Evolutionary conservation across 2,113 vertebrate species (phyloP).

Genomic region (Lasiurus borealis): DNA sequence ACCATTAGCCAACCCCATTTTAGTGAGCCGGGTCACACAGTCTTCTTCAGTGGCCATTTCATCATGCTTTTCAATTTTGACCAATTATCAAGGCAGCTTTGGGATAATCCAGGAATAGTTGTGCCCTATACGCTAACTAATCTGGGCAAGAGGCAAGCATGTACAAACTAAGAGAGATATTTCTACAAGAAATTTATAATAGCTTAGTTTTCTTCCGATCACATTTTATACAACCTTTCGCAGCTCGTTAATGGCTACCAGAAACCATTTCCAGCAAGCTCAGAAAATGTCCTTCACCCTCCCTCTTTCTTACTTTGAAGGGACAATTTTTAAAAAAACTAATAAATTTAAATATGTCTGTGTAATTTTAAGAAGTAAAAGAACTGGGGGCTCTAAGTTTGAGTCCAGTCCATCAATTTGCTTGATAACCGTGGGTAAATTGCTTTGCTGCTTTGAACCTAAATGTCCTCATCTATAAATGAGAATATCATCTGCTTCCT

Average conservation of each 20-base stretch:
- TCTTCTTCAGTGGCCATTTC: neutral
- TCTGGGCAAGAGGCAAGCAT: neutral
- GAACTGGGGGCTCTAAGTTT: neutral
- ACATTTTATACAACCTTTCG: neutral
- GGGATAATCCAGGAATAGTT: neutral
- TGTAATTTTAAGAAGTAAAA: neutral
- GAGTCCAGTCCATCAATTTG: neutral
- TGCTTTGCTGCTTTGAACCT: neutral
- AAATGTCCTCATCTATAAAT: neutral
- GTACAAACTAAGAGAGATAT: neutral
- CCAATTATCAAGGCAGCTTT: neutral
- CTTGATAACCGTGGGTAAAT: neutral
- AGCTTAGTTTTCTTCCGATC: neutral
- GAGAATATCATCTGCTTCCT: neutral
- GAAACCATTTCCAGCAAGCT: neutral
- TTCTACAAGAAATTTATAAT: neutral
- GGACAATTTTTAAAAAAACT: neutral
- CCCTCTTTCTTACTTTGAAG: neutral
- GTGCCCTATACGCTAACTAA: neutral
- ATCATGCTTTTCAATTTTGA: neutral
- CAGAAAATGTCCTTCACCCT: neutral
- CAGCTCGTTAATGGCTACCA: neutral
- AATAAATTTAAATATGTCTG: neutral
- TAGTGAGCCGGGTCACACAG: neutral
- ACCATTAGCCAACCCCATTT: neutral